Evolutionary conservation across 2,113 vertebrate species (phyloP), one percentile per base, ranked within the genome.

Genomic region (Zootoca vivipara): DNA sequence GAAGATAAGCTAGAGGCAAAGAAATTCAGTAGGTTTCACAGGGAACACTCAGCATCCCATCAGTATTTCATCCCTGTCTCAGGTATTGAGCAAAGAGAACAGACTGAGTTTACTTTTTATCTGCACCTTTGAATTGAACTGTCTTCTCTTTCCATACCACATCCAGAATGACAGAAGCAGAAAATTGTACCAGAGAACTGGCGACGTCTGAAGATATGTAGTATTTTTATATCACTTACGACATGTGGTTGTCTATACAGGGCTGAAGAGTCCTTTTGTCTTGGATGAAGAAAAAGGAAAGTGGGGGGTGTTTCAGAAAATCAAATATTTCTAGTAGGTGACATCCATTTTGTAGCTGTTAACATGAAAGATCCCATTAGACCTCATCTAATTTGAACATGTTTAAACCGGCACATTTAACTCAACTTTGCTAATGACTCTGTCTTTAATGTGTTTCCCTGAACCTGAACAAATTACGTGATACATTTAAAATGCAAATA

Each of bases 351-450:
- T 82, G 46, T 69, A 81, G 52, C 2, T 72, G 52, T 89, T 88
- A 87, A 33, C 77, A 35, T 79, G 67, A 35, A 4, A 67, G 28
- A 83, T 38, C 69, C 67, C n/a, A 78, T 70, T 18, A 12, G 40
- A 87, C 8, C 78, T 52, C 67, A 1, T 5, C 10, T 65, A 87
- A 72, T 8, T 13, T 87, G 46, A 58, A 70, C 82, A 80, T 87
- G n/a, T 1, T 72, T 0, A 80, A 82, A 88, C n/a, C 9, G 15
- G 79, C 35, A 78, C 78, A 18, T 81, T 87, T 70, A 79, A 79
- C 56, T 78, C 73, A 85, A 75, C 0, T 78, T 86, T 78, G 73
- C 38, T 86, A 86, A 86, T 86, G 85, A 87, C 35, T 74, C 52
- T 82, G 26, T 70, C 28, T 69, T 85, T 18, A 77, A 83, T 83